Conservation (phyloP, 2,113 vertebrate genomes). For the Amia ocellicauda region DNA sequence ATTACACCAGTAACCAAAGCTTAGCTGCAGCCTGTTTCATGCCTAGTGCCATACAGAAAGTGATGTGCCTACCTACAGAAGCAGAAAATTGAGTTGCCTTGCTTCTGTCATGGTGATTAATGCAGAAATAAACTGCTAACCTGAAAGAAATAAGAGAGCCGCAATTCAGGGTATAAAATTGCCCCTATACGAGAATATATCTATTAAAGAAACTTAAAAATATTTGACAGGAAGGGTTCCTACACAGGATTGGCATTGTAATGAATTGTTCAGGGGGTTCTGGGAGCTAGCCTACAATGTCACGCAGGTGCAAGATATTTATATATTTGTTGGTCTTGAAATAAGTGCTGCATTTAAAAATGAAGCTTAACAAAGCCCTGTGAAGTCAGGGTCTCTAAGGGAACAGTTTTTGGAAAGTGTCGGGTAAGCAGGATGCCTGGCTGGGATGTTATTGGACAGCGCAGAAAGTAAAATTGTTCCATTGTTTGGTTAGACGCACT, state of each 20-base stretch:
- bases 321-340: too few relatives aligned
- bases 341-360: too few relatives aligned
- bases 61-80: conserved; percentile 97
- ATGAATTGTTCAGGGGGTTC: conserved; percentile 30
- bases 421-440: conserved; percentile 32
- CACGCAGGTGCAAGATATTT: too few relatives aligned
- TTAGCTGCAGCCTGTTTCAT: conserved; percentile 97
- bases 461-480: conserved; percentile 33
- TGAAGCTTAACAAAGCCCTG: too few relatives aligned
- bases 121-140: conserved; percentile 97
- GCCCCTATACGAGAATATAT: neutral
- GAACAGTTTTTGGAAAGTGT: conserved; percentile 27
- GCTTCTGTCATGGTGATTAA: conserved; percentile 99
- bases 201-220: neutral
- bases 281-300: too few relatives aligned
- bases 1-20: conserved; percentile 99
- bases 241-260: conserved; percentile 61
- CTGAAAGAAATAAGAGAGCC: conserved; percentile 67
- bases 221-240: too few relatives aligned
- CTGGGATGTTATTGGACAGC: conserved; percentile 23
- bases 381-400: too few relatives aligned
- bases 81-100: conserved; percentile 99
- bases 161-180: conserved; percentile 44
- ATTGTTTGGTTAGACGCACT: conserved; percentile 31
- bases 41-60: conserved; percentile 88